Conservation (phyloP, 1,140 invertebrate species). For the Pseudomyrmex pallidus region DNA sequence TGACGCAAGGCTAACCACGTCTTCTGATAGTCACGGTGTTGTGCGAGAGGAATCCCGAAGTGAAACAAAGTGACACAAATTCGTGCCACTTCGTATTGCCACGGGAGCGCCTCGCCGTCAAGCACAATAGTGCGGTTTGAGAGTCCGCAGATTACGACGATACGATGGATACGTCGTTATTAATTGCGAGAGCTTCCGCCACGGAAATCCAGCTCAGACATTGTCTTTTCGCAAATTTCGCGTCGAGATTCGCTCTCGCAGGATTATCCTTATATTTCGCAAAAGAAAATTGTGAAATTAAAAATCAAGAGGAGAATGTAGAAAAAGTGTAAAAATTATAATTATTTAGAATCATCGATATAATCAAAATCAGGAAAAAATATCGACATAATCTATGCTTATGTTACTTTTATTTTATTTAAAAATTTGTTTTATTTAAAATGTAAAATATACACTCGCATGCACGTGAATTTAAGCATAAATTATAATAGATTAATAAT, state of each 20-base stretch:
- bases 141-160: conserved; percentile 19
- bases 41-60: conserved; percentile 6
- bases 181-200: conserved; percentile 44
- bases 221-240: conserved; percentile 13
- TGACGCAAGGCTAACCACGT: conserved; percentile 49
- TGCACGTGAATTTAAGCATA: too few species aligned
- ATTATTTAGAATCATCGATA: background rate
- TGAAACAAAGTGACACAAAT: conserved; percentile 56
- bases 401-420: background rate
- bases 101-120: conserved; percentile 35
- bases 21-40: conserved; percentile 41
- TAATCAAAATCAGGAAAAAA: background rate
- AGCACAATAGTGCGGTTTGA: conserved; percentile 45
- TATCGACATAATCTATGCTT: too few species aligned
- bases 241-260: background rate
- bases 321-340: too few species aligned
- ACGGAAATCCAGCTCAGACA: conserved; percentile 29
- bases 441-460: background rate
- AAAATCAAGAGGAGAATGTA: background rate
- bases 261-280: background rate
- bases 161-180: conserved; percentile 50
- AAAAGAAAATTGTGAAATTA: background rate
- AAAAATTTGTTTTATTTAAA: background rate
- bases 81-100: conserved; percentile 49
- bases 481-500: background rate